These are phyloP conservation scores for Spodoptera exigua DNA, from an alignment of 2,888 invertebrate species.

Conservation along the genomic window DNA sequence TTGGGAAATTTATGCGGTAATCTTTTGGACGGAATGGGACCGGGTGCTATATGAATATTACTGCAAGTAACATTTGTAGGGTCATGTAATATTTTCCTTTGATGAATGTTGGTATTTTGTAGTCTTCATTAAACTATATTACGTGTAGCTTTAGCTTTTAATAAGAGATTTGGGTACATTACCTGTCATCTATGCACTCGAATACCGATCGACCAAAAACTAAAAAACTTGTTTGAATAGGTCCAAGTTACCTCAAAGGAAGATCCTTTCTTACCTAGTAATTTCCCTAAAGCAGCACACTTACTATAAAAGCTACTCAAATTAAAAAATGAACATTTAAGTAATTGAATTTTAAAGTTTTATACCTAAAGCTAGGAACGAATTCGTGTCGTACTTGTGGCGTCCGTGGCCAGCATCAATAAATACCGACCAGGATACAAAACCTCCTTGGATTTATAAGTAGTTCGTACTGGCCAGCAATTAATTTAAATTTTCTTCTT, in stretches of 20 bases:
- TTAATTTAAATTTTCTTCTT: constrained; percentile 40
- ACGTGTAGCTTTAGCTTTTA: no score
- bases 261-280: neutral
- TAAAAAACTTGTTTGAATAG: neutral
- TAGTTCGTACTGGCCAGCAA: constrained; percentile 35
- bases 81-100: constrained; percentile 22
- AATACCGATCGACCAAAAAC: no score
- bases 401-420: constrained; percentile 49
- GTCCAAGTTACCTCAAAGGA: neutral
- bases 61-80: constrained; percentile 25
- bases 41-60: constrained; percentile 15
- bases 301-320: neutral
- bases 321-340: constrained; percentile 44
- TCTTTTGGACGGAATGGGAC: constrained; percentile 36
- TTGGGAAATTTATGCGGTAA: constrained; percentile 39
- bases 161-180: no score
- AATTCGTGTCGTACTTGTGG: constrained; percentile 61
- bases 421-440: constrained; percentile 50
- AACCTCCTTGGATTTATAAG: constrained; percentile 31
- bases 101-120: constrained; percentile 24
- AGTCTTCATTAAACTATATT: no score
- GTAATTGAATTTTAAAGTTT: constrained; percentile 76
- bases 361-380: constrained; percentile 70
- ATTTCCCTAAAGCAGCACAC: neutral
- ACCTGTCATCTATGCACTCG: no score